Evolutionary conservation across 2,888 invertebrate species (phyloP).

Genomic region (Glaucopsyche alexis): DNA sequence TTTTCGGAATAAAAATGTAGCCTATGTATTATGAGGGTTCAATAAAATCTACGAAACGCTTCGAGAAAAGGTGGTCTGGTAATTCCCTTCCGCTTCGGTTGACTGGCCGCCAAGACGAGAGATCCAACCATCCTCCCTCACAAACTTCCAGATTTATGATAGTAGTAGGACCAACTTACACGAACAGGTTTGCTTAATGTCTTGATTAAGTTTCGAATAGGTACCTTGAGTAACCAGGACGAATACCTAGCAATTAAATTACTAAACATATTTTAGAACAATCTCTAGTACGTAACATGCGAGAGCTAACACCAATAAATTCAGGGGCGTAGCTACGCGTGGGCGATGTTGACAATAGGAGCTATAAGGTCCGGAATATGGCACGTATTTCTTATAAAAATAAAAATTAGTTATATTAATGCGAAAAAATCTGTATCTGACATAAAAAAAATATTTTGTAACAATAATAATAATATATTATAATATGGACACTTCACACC

Average conservation of each 20-base stretch:
- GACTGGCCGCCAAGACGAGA: no score
- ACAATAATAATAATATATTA: not conserved
- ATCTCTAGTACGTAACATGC: not conserved
- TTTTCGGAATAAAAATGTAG: no score
- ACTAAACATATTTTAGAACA: not conserved
- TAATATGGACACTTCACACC: no score
- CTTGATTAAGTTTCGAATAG: not conserved
- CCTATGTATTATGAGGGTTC: no score
- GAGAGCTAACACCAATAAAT: not conserved
- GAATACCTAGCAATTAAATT: not conserved
- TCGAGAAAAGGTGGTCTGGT: no score
- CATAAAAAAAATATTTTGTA: not conserved
- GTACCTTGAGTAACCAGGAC: not conserved
- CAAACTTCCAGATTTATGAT: no score
- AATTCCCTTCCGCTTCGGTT: no score
- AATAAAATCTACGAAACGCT: no score
- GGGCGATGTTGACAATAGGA: not conserved
- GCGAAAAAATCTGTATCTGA: not conserved
- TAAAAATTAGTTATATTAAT: not conserved
- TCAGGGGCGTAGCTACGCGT: not conserved
- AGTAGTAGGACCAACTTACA: no score
- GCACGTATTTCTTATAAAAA: constrained; percentile 2
- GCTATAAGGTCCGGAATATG: not conserved
- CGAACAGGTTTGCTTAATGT: not conserved
- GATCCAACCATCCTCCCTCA: no score